A percentile compares a stretch with the other conserved stretches of the same genome.
phyloP scores from a whole-genome alignment of 2,113 vertebrate genomes.

The Nibea albiflora region DNA sequence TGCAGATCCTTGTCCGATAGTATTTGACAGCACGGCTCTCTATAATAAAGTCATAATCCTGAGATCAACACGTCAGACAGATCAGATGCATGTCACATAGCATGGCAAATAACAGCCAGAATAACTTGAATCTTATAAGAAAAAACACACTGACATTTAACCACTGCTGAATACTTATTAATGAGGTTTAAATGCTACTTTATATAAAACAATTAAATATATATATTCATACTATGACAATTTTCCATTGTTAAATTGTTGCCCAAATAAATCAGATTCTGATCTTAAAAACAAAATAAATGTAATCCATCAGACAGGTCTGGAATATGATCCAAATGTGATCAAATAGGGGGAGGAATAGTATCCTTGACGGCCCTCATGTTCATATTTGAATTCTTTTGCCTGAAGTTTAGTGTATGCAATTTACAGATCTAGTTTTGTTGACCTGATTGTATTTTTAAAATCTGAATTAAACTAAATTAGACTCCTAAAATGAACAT shows the following conservation, averaged over 20 bases:
- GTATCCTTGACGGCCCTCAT: neutral
- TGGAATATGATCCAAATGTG: neutral
- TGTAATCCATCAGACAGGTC: neutral
- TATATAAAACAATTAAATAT: neutral
- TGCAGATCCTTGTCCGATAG: neutral
- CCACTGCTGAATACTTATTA: neutral
- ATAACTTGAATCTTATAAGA: neutral
- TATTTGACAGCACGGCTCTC: neutral
- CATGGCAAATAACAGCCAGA: neutral
- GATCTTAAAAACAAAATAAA: neutral
- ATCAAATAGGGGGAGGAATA: neutral
- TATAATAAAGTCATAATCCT: neutral
- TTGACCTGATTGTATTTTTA: neutral
- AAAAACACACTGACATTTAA: neutral
- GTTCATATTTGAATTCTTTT: neutral
- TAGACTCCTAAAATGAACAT: too few relatives aligned
- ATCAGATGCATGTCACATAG: neutral
- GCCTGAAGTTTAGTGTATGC: too few relatives aligned
- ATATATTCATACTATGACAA: neutral
- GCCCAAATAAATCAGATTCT: neutral
- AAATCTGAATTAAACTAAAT: too few relatives aligned
- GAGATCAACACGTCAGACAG: neutral
- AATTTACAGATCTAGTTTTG: neutral
- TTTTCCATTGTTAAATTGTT: neutral
- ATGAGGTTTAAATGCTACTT: neutral